Conservation (phyloP, 2,888 invertebrate species). For the Hirtodrosophila alboralis region DNA sequence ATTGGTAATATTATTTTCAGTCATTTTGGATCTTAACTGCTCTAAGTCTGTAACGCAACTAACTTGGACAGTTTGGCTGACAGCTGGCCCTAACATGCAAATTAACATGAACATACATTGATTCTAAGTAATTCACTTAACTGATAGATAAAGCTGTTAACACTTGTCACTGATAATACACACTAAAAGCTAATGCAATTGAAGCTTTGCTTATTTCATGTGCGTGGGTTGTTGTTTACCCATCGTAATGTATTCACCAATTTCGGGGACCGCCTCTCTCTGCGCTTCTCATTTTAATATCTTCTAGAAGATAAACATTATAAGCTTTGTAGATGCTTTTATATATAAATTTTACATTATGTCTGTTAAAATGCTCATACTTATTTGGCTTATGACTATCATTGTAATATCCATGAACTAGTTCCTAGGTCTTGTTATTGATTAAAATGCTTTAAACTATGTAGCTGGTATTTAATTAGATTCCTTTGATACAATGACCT, state of each 20-base stretch:
- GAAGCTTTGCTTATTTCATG: conserved; percentile 7
- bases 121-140: conserved; percentile 52
- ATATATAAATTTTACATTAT: too few species aligned
- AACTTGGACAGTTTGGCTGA: neutral
- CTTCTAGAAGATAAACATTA: too few species aligned
- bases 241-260: neutral
- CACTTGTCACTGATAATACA: conserved; percentile 68
- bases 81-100: conserved; percentile 23
- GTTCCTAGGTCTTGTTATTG: too few species aligned
- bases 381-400: too few species aligned
- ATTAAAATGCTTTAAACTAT: too few species aligned
- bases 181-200: conserved; percentile 57
- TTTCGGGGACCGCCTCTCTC: conserved; percentile 1
- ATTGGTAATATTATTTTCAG: conserved; percentile 7
- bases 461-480: too few species aligned
- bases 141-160: conserved; percentile 68
- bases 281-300: conserved; percentile 20
- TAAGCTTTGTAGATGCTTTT: too few species aligned
- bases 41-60: conserved; percentile 37
- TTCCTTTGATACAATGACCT: too few species aligned
- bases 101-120: conserved; percentile 50
- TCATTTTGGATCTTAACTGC: conserved; percentile 36
- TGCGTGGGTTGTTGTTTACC: conserved; percentile 20
- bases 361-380: too few species aligned
- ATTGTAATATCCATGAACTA: too few species aligned